Percentiles rank a stretch among this genome's conserved stretches.
Conservation (phyloP, 2,797 vertebrate species). For the Neopelma chrysocephalum region DNA sequence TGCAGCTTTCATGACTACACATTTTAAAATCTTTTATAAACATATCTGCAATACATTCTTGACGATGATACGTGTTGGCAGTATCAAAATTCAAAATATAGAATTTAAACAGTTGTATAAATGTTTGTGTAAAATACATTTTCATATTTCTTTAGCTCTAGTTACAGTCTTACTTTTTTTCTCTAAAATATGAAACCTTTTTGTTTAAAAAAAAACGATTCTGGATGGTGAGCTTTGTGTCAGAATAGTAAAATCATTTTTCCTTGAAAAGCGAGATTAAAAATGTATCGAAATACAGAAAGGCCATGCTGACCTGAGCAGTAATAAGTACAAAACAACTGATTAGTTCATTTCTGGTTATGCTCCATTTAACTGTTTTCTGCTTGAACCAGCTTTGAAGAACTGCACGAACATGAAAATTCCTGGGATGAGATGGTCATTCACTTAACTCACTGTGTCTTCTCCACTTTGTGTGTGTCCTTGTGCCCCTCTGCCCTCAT, state of each 20-base stretch:
- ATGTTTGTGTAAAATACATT: background rate
- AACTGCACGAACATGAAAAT: background rate
- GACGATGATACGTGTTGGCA: background rate
- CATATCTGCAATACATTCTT: background rate
- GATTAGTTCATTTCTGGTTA: slow-evolving; percentile 22
- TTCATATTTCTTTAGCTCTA: background rate
- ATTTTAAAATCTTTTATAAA: background rate
- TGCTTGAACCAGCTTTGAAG: slow-evolving; percentile 44
- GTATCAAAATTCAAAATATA: background rate
- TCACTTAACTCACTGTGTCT: background rate
- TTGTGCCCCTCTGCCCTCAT: background rate
- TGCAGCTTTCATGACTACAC: background rate
- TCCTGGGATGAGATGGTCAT: background rate
- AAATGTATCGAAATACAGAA: slow-evolving; percentile 12
- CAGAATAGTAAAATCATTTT: background rate
- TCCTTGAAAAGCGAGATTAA: slow-evolving; percentile 4
- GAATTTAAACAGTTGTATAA: background rate
- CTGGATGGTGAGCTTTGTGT: background rate
- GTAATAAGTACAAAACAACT: slow-evolving; percentile 32
- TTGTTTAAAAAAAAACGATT: background rate
- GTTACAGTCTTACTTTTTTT: background rate
- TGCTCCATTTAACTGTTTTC: slow-evolving; percentile 58
- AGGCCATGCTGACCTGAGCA: slow-evolving; percentile 4
- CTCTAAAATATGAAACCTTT: background rate
- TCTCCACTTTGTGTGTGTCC: background rate